Percentiles rank a stretch among this genome's conserved stretches.
These are phyloP conservation scores for Gonatopus flavifemur DNA, from an alignment of 1,140 invertebrate species.

Conservation along the genomic window DNA sequence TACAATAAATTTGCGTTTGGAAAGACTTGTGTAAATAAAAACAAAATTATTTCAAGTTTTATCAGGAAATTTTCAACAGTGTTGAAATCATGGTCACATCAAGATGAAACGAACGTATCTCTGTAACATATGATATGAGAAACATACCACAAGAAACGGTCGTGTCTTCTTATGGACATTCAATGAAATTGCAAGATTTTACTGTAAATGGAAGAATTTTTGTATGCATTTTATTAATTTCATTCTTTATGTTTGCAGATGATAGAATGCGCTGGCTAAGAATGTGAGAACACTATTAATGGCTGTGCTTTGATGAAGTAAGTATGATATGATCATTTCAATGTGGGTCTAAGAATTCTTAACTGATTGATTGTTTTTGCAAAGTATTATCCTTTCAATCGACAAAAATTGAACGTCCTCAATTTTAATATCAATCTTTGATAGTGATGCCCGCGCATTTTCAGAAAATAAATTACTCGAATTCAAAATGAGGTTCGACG, in stretches of 20 bases:
- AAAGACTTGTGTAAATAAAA: too few relatives aligned
- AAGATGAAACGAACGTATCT: not conserved
- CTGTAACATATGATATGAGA: slow-evolving; percentile 6
- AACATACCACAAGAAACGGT: not conserved
- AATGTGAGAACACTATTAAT: slow-evolving; percentile 1
- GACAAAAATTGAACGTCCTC: too few relatives aligned
- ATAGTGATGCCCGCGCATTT: too few relatives aligned
- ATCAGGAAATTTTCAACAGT: too few relatives aligned
- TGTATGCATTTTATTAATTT: not conserved
- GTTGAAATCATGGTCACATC: too few relatives aligned
- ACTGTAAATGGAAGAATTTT: not conserved
- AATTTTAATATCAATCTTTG: too few relatives aligned
- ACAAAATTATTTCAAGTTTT: too few relatives aligned
- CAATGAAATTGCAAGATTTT: not conserved
- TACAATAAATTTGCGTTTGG: too few relatives aligned
- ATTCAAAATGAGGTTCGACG: too few relatives aligned
- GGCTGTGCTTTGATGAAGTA: slow-evolving; percentile 6
- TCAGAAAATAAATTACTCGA: too few relatives aligned
- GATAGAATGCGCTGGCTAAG: slow-evolving; percentile 16
- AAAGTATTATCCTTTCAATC: slow-evolving; percentile 1
- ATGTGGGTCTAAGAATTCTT: not conserved
- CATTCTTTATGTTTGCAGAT: slow-evolving; percentile 27
- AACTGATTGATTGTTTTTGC: not conserved
- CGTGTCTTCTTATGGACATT: not conserved
- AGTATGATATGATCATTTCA: not conserved